Evolutionary conservation across 2,113 vertebrate species (phyloP).

Genomic region (Oreochromis aureus): DNA sequence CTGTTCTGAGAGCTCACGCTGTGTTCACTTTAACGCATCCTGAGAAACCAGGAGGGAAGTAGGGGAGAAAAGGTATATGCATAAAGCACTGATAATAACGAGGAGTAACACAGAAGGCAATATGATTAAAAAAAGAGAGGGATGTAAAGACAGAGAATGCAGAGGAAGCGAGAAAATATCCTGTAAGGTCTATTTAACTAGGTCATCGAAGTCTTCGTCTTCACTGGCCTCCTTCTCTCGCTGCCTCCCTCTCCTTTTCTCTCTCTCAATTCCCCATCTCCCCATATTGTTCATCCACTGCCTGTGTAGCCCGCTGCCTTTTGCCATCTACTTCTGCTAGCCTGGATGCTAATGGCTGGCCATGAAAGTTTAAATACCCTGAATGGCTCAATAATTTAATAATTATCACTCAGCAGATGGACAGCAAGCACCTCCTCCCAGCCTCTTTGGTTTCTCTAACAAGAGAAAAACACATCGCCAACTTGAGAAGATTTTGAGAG

Average conservation of each 20-base stretch:
- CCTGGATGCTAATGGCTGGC: constrained; percentile 58
- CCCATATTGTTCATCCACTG: background rate
- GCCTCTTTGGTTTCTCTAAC: background rate
- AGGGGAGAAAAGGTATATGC: background rate
- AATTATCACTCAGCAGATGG: constrained; percentile 53
- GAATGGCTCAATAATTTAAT: constrained; percentile 68
- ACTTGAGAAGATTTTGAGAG: background rate
- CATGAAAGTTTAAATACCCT: constrained; percentile 64
- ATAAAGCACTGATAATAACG: background rate
- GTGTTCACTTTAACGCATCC: background rate
- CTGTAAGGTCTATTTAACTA: constrained; percentile 36
- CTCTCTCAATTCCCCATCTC: background rate
- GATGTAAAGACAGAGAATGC: background rate
- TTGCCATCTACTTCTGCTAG: background rate
- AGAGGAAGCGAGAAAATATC: background rate
- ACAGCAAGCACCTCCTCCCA: background rate
- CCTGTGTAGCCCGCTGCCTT: background rate
- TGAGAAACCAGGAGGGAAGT: background rate
- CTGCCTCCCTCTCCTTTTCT: background rate
- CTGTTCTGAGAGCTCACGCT: background rate
- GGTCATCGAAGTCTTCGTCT: constrained; percentile 38
- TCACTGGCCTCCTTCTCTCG: background rate
- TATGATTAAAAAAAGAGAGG: background rate
- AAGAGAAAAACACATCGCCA: background rate
- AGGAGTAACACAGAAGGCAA: background rate